A percentile compares a stretch with the other conserved stretches of the same genome.
Evolutionary conservation across 2,888 invertebrate genomes (phyloP).

Genomic region (Drosophila leonis): DNA sequence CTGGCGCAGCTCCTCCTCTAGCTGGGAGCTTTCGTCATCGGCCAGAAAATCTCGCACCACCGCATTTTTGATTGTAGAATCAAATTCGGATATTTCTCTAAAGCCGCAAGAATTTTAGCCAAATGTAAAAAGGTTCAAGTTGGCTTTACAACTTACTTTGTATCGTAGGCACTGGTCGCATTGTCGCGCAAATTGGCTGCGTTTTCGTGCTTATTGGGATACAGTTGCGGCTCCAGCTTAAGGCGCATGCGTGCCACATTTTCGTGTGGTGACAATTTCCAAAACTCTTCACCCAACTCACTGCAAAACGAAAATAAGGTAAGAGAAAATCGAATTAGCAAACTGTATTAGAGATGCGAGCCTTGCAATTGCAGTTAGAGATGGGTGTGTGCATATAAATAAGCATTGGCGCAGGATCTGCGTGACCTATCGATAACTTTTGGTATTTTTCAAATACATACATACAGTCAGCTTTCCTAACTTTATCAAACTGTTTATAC

Average conservation of each 20-base stretch:
- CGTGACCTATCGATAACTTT: not conserved
- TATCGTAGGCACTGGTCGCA: constrained; percentile 83
- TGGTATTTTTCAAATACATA: not conserved
- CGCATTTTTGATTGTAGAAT: constrained; percentile 85
- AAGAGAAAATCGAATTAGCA: constrained; percentile 5
- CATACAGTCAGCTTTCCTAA: not conserved
- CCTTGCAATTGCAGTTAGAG: not conserved
- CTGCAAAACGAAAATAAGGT: constrained; percentile 75
- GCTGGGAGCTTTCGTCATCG: constrained; percentile 85
- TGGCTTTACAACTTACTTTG: constrained; percentile 67
- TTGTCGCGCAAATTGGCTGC: constrained; percentile 88
- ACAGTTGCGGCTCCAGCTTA: constrained; percentile 87
- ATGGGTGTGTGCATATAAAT: not conserved
- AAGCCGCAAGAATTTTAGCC: not conserved
- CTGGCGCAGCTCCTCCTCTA: constrained; percentile 86
- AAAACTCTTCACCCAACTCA: constrained; percentile 85
- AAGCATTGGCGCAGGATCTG: not conserved
- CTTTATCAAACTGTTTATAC: not conserved
- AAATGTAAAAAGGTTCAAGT: not conserved
- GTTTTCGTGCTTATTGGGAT: constrained; percentile 87
- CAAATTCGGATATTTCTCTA: constrained; percentile 85
- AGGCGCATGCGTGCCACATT: constrained; percentile 88
- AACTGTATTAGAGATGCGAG: not conserved
- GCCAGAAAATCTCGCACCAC: constrained; percentile 85
- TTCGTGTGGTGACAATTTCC: constrained; percentile 88